These are phyloP conservation scores for Bombylius discolor DNA, from an alignment of 2,888 invertebrate species.

Conservation along the genomic window DNA sequence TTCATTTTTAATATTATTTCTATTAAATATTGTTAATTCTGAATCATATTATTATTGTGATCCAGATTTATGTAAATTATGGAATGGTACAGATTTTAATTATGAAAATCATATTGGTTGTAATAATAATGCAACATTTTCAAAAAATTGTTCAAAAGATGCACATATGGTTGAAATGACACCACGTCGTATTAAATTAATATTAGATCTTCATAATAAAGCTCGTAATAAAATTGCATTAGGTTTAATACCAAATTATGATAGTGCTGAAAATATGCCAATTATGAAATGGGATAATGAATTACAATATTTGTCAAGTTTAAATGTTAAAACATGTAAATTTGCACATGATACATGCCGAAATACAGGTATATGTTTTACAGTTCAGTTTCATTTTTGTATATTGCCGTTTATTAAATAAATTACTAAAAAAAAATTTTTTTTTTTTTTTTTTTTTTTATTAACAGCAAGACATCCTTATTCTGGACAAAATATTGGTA, in stretches of 20 bases:
- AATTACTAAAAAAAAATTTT: too few relatives aligned
- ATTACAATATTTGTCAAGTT: conserved; percentile 15
- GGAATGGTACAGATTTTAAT: conserved; percentile 26
- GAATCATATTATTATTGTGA: conserved; percentile 19
- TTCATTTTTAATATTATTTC: neutral
- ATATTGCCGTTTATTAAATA: neutral
- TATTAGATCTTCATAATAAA: conserved; percentile 25
- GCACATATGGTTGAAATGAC: conserved; percentile 24
- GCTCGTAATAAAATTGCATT: conserved; percentile 14
- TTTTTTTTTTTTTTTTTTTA: neutral
- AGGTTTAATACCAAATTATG: conserved; percentile 11
- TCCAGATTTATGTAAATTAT: conserved; percentile 24
- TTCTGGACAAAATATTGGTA: conserved; percentile 24
- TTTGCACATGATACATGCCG: conserved; percentile 15
- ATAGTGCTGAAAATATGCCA: conserved; percentile 14
- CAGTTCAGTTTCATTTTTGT: neutral
- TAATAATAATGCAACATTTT: conserved; percentile 8
- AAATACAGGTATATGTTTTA: conserved; percentile 14
- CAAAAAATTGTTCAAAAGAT: conserved; percentile 5
- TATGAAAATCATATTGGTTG: conserved; percentile 24
- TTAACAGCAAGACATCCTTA: conserved; percentile 6
- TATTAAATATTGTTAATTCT: neutral
- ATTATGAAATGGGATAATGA: conserved; percentile 16
- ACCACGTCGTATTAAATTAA: conserved; percentile 24
- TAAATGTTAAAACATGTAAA: conserved; percentile 15